Evolutionary conservation across 2,797 vertebrate species (phyloP).

Genomic region (Eupleurogrammus muticus): DNA sequence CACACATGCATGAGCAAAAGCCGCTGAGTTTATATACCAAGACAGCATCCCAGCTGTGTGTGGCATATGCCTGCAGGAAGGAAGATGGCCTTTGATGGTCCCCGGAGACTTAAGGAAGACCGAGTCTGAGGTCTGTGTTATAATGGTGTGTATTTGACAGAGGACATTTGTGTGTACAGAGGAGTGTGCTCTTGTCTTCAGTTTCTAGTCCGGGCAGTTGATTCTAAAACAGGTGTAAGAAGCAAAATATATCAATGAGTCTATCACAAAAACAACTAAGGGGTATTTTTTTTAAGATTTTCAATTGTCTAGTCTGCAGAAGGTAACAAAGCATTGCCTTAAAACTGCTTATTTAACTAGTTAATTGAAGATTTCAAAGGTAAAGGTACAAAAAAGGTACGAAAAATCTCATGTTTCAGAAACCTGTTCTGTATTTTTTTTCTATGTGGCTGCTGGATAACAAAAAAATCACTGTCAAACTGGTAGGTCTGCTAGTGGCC

Average conservation of each 20-base stretch:
- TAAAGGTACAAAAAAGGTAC: not conserved
- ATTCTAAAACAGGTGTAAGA: not conserved
- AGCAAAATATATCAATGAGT: not conserved
- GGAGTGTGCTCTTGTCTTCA: slow-evolving; percentile 8
- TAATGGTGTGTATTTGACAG: slow-evolving; percentile 10
- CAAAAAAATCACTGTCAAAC: slow-evolving; percentile 33
- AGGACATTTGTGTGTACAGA: slow-evolving; percentile 3
- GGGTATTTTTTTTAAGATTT: not conserved
- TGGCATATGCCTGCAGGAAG: slow-evolving; percentile 14
- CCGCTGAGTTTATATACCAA: slow-evolving; percentile 13
- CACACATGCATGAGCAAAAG: not conserved
- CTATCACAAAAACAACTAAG: not conserved
- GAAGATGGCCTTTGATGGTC: slow-evolving; percentile 7
- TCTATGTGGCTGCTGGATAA: slow-evolving; percentile 25
- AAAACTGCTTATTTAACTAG: not conserved
- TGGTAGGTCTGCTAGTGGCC: slow-evolving; percentile 4
- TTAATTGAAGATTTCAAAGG: not conserved
- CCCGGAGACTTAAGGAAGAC: not conserved
- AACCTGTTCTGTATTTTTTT: slow-evolving; percentile 2
- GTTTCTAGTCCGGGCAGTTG: not conserved
- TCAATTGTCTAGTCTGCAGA: not conserved
- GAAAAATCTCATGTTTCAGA: slow-evolving; percentile 3
- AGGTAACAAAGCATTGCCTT: not conserved
- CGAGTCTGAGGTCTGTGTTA: not conserved
- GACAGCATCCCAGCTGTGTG: slow-evolving; percentile 15